Percentiles rank a stretch among this genome's conserved stretches.
phyloP scores from a whole-genome alignment of 2,888 invertebrate genomes.

The Drosophila demipolita region DNA sequence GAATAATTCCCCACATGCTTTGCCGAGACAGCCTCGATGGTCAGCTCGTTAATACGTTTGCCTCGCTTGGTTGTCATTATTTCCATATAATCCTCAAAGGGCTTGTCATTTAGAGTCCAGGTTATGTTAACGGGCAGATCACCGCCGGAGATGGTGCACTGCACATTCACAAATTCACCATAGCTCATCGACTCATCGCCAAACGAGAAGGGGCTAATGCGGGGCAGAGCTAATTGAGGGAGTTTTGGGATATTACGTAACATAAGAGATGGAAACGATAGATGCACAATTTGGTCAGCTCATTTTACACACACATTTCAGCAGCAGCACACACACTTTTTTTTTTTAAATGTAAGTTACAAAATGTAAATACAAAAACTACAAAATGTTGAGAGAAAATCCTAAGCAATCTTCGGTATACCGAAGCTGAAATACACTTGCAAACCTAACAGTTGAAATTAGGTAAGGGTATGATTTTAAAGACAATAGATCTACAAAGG shows the following conservation, averaged over 20 bases:
- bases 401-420: conserved; percentile 64
- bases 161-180: conserved; percentile 87
- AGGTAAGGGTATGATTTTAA: neutral
- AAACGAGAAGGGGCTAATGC: conserved; percentile 91
- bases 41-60: conserved; percentile 87
- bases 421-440: conserved; percentile 61
- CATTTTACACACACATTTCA: conserved; percentile 18
- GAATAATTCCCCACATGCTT: conserved; percentile 91
- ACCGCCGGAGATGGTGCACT: conserved; percentile 86
- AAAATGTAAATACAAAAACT: conserved; percentile 9
- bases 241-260: neutral
- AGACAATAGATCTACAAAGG: neutral
- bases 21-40: conserved; percentile 89
- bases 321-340: conserved; percentile 50
- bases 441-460: neutral
- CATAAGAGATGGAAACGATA: neutral
- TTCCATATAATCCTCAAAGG: conserved; percentile 83
- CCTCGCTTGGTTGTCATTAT: conserved; percentile 84
- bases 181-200: conserved; percentile 90
- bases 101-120: conserved; percentile 87
- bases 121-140: conserved; percentile 87
- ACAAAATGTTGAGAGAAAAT: conserved; percentile 12
- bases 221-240: conserved; percentile 88
- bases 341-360: neutral
- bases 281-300: conserved; percentile 4